Percentiles rank a stretch among this genome's conserved stretches.
These are phyloP conservation scores for Zingel zingel DNA, from an alignment of 2,113 vertebrate species.

Conservation along the genomic window DNA sequence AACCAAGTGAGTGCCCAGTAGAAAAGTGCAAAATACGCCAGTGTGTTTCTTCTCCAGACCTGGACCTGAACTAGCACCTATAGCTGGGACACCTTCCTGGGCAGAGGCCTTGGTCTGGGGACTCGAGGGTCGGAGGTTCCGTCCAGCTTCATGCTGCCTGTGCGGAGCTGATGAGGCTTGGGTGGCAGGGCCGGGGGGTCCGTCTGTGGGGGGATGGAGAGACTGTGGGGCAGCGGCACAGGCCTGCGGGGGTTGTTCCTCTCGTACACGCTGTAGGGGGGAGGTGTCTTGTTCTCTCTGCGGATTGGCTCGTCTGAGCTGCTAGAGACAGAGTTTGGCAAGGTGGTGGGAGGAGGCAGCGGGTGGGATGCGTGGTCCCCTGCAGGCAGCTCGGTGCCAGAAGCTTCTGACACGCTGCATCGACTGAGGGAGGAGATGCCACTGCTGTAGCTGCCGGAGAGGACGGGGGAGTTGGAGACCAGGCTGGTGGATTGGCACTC, in stretches of 20 bases:
- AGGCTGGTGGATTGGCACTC: conserved; percentile 93
- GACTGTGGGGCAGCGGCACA: conserved; percentile 93
- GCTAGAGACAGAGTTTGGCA: conserved; percentile 84
- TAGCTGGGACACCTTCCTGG: conserved; percentile 98
- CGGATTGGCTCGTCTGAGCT: conserved; percentile 90
- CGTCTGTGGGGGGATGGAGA: conserved; percentile 88
- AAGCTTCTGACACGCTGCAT: conserved; percentile 95
- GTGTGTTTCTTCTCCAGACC: conserved; percentile 64
- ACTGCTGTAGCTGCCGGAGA: conserved; percentile 98
- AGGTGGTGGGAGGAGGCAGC: conserved; percentile 71
- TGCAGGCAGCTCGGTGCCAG: conserved; percentile 89
- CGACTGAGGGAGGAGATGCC: conserved; percentile 97
- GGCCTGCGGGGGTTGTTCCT: conserved; percentile 91
- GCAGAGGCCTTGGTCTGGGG: conserved; percentile 92
- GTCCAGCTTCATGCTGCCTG: conserved; percentile 89
- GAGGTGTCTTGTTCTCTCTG: conserved; percentile 94
- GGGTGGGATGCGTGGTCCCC: conserved; percentile 81
- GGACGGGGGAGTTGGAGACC: conserved; percentile 91
- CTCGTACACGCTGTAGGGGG: conserved; percentile 95
- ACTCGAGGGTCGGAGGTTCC: conserved; percentile 87
- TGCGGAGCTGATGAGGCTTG: conserved; percentile 91
- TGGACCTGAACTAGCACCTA: conserved; percentile 76
- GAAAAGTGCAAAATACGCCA: conserved; percentile 85
- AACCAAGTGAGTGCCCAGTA: conserved; percentile 71
- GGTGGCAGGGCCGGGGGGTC: conserved; percentile 95